Evolutionary conservation across 2,888 invertebrate genomes (phyloP), one percentile per base, ranked within the genome.

Genomic region (Caenorhabditis uteleia): DNA sequence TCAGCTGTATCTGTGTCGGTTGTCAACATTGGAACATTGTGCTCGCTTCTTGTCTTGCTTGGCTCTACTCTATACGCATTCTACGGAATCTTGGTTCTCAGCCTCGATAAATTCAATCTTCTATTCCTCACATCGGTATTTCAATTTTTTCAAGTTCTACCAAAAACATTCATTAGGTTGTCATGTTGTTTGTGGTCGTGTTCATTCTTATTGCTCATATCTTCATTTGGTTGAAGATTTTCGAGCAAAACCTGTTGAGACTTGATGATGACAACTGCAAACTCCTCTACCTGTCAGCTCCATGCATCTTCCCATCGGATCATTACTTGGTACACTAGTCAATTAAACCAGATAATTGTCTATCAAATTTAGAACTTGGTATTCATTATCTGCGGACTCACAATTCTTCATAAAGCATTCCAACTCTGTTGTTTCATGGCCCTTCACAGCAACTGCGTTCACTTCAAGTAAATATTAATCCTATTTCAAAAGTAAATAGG

Each of bases 1-100:
- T 47, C 55, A 61, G 61, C 61, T 40, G 36, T 57, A 27, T 62
- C 62, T n/a, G 62, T 62, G 7, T 54, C 64, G 0, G 33, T 47
- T n/a, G 50, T 54, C 25, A 53, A 64, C 34, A 36, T 64, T 14
- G 54, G 53, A 33, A 49, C 64, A 10, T 44, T 64, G 14, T 6
- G 51, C 16, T 44, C 54, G 16, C 40, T 54, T 18, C 10, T 50
- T 42, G 45, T 56, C 5, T 40, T 50, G 29, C 39, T 58, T 25
- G 6, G 54, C n/a, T 18, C 50, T 1, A 44, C 58, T 1, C 21
- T 65, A 39, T 47, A 55, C 12, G 65, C 65, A 14, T 26, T 49
- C 29, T 65, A 58, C 25, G 65, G 65, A 38, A 38, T 65, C 10
- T 3, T 59, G 14, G 34, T 51, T 18, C 55, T 65, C 58, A 54